Evolutionary conservation across 2,113 vertebrate genomes (phyloP).

Genomic region (Corydoras maculifer): DNA sequence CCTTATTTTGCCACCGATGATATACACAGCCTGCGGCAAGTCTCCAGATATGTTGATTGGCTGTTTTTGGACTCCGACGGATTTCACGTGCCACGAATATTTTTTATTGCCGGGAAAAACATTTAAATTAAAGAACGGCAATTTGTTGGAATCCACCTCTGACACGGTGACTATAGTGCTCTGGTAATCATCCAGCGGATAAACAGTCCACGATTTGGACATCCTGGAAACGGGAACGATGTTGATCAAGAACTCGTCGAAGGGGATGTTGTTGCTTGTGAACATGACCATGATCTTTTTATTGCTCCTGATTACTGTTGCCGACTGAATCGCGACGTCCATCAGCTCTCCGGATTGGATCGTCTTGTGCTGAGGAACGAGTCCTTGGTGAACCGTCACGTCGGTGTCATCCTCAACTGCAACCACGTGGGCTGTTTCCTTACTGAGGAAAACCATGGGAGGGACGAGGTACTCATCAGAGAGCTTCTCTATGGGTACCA

Average conservation of each 20-base stretch:
- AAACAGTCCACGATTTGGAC: constrained; percentile 42
- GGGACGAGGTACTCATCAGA: constrained; percentile 44
- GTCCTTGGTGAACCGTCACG: constrained; percentile 16
- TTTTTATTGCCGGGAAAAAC: constrained; percentile 26
- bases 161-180: constrained; percentile 38
- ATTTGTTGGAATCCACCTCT: constrained; percentile 17
- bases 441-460: constrained; percentile 7
- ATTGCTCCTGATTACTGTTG: constrained; percentile 34
- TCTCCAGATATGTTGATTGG: constrained; percentile 28
- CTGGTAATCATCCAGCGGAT: constrained; percentile 25
- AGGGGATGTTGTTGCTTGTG: constrained; percentile 37
- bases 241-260: constrained; percentile 41
- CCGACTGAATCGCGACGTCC: not conserved
- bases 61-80: constrained; percentile 11
- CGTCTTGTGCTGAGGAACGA: not conserved
- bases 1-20: constrained; percentile 34
- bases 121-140: constrained; percentile 26
- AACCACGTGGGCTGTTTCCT: constrained; percentile 39
- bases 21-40: constrained; percentile 40
- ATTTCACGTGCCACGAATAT: constrained; percentile 37
- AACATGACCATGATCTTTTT: constrained; percentile 52
- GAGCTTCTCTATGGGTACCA: constrained; percentile 37
- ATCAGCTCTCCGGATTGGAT: constrained; percentile 34
- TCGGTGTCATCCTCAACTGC: constrained; percentile 44
- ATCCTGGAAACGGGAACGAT: constrained; percentile 42